These are phyloP conservation scores for Abrostola tripartita DNA, from an alignment of 2,888 invertebrate genomes.

Conservation along the genomic window DNA sequence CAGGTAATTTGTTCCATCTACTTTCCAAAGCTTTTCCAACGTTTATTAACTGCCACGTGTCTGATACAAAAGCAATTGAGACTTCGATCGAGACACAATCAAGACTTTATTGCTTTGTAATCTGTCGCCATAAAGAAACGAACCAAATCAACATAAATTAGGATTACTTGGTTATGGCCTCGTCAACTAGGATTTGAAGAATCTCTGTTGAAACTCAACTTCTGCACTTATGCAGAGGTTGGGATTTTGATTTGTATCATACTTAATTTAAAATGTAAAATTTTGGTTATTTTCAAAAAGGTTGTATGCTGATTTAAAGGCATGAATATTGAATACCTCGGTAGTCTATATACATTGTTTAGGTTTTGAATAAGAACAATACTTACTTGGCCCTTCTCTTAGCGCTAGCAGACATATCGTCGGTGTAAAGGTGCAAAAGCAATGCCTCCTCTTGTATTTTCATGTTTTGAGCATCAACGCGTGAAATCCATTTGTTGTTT, in stretches of 20 bases:
- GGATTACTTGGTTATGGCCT: conserved; percentile 45
- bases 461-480: conserved; percentile 76
- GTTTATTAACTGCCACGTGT: conserved; percentile 34
- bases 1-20: conserved; percentile 4
- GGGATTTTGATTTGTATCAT: neutral
- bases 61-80: conserved; percentile 43
- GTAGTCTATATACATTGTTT: no score
- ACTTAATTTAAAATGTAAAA: neutral
- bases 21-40: conserved; percentile 15
- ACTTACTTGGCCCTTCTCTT: conserved; percentile 73
- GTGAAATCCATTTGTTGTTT: conserved; percentile 77
- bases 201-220: neutral
- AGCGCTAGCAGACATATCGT: conserved; percentile 78
- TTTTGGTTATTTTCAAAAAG: neutral
- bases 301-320: no score
- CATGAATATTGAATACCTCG: no score
- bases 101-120: conserved; percentile 52
- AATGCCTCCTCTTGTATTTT: conserved; percentile 79
- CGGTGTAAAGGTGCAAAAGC: conserved; percentile 77
- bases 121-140: conserved; percentile 43
- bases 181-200: conserved; percentile 16
- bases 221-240: neutral
- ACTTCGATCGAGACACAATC: conserved; percentile 48
- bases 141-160: conserved; percentile 56
- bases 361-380: neutral